These are phyloP conservation scores for Phymatocera aterrima DNA, from an alignment of 2,888 invertebrate species.

Conservation along the genomic window DNA sequence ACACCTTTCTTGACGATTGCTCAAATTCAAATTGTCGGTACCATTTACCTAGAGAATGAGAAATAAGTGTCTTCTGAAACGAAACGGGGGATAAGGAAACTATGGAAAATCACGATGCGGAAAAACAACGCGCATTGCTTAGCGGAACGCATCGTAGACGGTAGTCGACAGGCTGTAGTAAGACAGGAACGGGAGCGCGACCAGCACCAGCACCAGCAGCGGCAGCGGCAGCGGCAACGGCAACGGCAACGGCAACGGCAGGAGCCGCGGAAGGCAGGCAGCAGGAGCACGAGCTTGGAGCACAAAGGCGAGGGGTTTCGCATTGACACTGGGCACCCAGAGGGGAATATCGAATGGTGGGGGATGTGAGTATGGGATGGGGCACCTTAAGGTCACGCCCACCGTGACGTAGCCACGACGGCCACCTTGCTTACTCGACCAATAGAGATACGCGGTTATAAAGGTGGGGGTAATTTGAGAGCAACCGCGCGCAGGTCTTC, in stretches of 20 bases:
- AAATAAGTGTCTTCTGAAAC: not conserved
- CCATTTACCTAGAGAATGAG: not conserved
- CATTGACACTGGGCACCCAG: conserved; percentile 43
- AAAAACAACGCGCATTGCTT: conserved; percentile 58
- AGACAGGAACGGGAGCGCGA: conserved; percentile 38
- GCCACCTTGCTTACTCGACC: conserved; percentile 70
- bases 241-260: conserved; percentile 47
- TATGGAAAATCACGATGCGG: not conserved
- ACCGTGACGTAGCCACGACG: conserved; percentile 72
- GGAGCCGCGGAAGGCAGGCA: conserved; percentile 54
- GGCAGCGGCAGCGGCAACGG: conserved; percentile 44
- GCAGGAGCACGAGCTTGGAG: conserved; percentile 57
- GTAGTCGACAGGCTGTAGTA: conserved; percentile 46
- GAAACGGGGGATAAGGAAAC: not conserved
- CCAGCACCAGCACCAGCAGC: not conserved
- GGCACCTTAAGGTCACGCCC: conserved; percentile 61
- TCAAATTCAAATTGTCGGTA: too few relatives aligned
- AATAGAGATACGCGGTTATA: conserved; percentile 69
- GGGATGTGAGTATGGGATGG: conserved; percentile 63
- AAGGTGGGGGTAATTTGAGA: conserved; percentile 70
- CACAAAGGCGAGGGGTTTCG: conserved; percentile 46
- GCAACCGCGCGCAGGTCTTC: conserved; percentile 69
- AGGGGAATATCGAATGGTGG: conserved; percentile 63
- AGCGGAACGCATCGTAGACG: conserved; percentile 66
- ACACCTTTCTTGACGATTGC: too few relatives aligned